These are phyloP conservation scores for Oreamnos americanus DNA, from an alignment of 2,113 vertebrate species.

Conservation along the genomic window DNA sequence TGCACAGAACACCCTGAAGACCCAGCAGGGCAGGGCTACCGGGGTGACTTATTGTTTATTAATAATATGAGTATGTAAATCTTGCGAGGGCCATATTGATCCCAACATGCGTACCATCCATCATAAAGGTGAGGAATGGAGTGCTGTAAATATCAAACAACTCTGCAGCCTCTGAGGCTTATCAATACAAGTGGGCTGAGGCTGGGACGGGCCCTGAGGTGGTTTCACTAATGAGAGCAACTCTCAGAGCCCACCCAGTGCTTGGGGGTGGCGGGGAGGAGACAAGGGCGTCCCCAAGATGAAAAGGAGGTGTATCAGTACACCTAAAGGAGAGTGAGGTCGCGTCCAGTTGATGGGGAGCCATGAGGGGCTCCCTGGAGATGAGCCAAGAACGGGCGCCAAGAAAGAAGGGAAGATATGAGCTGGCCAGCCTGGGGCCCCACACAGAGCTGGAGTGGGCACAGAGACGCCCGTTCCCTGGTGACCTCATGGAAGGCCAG, in stretches of 20 bases:
- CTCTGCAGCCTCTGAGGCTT: constrained; percentile 30
- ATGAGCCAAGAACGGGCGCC: background rate
- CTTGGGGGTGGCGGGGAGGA: fast-evolving
- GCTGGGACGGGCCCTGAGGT: background rate
- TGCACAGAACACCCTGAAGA: background rate
- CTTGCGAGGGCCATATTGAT: constrained; percentile 63
- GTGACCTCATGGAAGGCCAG: background rate
- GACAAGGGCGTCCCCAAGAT: fast-evolving
- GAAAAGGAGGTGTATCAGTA: background rate
- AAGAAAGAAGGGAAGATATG: too few relatives aligned
- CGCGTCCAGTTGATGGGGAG: fast-evolving
- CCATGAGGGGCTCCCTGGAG: background rate
- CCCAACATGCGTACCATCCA: constrained; percentile 33
- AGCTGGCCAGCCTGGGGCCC: background rate
- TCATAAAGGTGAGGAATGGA: constrained; percentile 3
- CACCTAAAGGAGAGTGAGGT: background rate
- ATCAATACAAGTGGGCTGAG: background rate
- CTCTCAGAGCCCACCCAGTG: background rate
- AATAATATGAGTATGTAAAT: constrained; percentile 74
- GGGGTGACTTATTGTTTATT: constrained; percentile 68
- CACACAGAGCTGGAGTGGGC: fast-evolving
- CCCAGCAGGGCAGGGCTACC: background rate
- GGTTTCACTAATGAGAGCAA: background rate
- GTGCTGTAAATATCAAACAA: constrained; percentile 61
- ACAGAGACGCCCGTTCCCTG: fast-evolving